Base-by-base conservation (phyloP, 2,113 vertebrate species). In the Brachyhypopomus occidentalis region DNA sequence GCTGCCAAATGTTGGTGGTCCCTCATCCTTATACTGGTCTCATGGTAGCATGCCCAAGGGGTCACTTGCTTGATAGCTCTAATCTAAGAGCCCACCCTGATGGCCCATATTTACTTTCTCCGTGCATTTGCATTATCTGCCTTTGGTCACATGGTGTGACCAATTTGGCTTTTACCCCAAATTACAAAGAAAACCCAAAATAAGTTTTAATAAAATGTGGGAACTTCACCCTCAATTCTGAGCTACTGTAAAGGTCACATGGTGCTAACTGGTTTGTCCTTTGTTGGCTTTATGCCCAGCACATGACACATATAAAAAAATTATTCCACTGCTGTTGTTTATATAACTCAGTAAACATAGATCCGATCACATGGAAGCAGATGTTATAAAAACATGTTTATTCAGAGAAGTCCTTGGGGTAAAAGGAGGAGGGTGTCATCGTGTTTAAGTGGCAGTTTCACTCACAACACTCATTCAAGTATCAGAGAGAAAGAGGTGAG, bases 331-430 rank as follows among this genome's bases (percentile, higher is more conserved):
- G 41, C 23, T 30, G 30, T 66, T 19, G 30, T 19, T 55, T 73
- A 19, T 16, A 64, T 77, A 73, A 16, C 27, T 69, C 17, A 71
- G 75, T 36, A 81, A 75, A 79, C 5, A 62, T n/a, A 85, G 34
- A 84, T 62, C 34, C 75, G 41, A 60, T 70, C 34, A 62, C 52
- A 41, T 59, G 45, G 19, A 52, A 27, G 14, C 45, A 38, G 58
- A 17, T 74, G 60, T 76, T 85, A 72, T 88, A 88, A 86, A 89
- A 87, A 88, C 82, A 77, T 70, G 70, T 88, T 89, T 89, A 90
- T 89, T 89, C 69, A 72, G 74, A 85, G 77, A 83, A 85, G 56
- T 82, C 25, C 76, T 84, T 64, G 82, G 45, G 63, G 77, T 19
- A 23, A 82, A 74, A 81, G 58, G 72, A 82, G n/a, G 52, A 81